Conservation (phyloP, 2,797 vertebrate genomes). For the Acanthopagrus latus region DNA sequence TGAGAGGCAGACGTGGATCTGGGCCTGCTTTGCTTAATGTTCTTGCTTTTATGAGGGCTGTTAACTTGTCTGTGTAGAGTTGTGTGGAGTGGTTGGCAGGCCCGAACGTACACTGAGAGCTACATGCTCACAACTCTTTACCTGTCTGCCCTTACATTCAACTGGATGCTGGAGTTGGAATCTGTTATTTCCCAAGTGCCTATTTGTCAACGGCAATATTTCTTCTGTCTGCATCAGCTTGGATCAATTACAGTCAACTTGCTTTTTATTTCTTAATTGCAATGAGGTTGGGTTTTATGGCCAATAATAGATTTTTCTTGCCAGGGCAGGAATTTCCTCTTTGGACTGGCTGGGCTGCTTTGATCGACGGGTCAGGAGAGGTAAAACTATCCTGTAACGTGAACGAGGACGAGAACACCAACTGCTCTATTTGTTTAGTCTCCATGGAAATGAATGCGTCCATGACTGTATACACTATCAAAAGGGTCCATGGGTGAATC, state of each 20-base stretch:
- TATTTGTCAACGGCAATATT: slow-evolving; percentile 49
- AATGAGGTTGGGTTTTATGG: slow-evolving; percentile 48
- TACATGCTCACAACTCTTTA: slow-evolving; percentile 48
- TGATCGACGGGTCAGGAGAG: slow-evolving; percentile 50
- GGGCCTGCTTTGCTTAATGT: slow-evolving; percentile 68
- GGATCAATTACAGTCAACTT: slow-evolving; percentile 32
- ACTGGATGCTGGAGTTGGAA: slow-evolving; percentile 20
- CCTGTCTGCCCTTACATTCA: slow-evolving; percentile 36
- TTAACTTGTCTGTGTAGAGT: slow-evolving; percentile 71
- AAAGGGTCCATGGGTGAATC: slow-evolving; percentile 57
- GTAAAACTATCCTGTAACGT: slow-evolving; percentile 34
- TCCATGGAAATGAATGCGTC: slow-evolving; percentile 69
- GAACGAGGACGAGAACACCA: slow-evolving; percentile 44
- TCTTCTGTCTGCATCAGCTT: slow-evolving; percentile 29
- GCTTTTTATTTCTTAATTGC: slow-evolving; percentile 37
- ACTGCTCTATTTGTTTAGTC: slow-evolving; percentile 63
- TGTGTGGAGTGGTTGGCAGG: slow-evolving; percentile 60
- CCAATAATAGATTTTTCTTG: slow-evolving; percentile 50
- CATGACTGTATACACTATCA: slow-evolving; percentile 58
- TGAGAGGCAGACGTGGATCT: slow-evolving; percentile 64
- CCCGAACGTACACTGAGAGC: slow-evolving; percentile 32
- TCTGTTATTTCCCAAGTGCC: slow-evolving; percentile 29
- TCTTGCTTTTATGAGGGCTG: slow-evolving; percentile 71
- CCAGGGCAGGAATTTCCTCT: slow-evolving; percentile 54
- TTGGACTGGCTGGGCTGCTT: slow-evolving; percentile 35